phyloP scores from a whole-genome alignment of 2,888 invertebrate species.

The Calliopum simillimum region DNA sequence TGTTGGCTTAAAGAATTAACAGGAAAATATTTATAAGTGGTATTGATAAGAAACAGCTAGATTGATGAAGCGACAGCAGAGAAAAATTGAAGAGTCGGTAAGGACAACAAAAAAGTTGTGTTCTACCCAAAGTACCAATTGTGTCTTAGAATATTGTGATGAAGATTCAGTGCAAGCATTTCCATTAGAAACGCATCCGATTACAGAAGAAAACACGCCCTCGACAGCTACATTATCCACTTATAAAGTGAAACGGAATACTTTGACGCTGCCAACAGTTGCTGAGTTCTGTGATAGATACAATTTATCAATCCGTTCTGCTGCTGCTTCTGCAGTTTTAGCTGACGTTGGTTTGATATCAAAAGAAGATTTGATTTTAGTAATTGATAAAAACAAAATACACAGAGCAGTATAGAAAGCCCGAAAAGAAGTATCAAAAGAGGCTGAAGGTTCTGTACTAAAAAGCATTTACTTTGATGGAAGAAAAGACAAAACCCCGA shows the following conservation, averaged over 20 bases:
- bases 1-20: too few species aligned
- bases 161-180: too few species aligned
- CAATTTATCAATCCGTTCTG: slow-evolving; percentile 14
- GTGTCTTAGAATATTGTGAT: too few species aligned
- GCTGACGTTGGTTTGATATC: slow-evolving; percentile 17
- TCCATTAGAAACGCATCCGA: too few species aligned
- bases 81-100: slow-evolving; percentile 18
- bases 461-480: slow-evolving; percentile 32
- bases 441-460: slow-evolving; percentile 17
- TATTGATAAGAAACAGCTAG: slow-evolving; percentile 28
- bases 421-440: slow-evolving; percentile 20
- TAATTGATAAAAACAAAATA: too few species aligned
- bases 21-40: slow-evolving; percentile 25
- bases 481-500: too few species aligned
- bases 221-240: slow-evolving; percentile 23
- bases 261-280: slow-evolving; percentile 27
- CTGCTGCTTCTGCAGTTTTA: slow-evolving; percentile 27
- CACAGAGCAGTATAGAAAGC: slow-evolving; percentile 24
- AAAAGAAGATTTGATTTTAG: too few species aligned
- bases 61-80: slow-evolving; percentile 26
- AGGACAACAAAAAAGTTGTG: slow-evolving; percentile 14
- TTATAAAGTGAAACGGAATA: slow-evolving; percentile 21
- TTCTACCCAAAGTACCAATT: too few species aligned
- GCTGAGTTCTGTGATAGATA: slow-evolving; percentile 21
- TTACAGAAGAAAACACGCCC: too few species aligned